These are phyloP conservation scores for Neotragus moschatus DNA, from an alignment of 2,113 vertebrate species.

Conservation along the genomic window DNA sequence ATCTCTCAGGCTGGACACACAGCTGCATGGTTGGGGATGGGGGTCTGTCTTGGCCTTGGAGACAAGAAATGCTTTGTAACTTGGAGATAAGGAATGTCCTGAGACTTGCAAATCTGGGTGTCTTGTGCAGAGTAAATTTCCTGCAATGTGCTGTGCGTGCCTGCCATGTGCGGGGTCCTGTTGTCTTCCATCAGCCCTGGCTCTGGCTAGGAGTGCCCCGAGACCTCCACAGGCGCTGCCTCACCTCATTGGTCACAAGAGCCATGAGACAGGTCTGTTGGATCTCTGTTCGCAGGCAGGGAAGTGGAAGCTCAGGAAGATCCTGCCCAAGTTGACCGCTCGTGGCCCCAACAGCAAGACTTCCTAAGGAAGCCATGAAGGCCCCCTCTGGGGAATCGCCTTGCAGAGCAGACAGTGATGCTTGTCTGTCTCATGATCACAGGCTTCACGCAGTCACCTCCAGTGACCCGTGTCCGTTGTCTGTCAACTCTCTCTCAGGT, in stretches of 20 bases:
- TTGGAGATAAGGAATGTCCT: neutral
- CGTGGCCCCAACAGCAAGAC: rapidly evolving
- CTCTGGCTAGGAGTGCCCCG: neutral
- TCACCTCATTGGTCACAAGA: rapidly evolving
- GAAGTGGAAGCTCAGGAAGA: neutral
- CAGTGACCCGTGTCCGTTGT: neutral
- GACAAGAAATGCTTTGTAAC: neutral
- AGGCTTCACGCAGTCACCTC: neutral
- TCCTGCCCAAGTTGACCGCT: neutral
- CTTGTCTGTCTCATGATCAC: rapidly evolving
- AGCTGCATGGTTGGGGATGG: neutral
- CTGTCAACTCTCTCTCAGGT: rapidly evolving
- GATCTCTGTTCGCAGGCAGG: rapidly evolving
- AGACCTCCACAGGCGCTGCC: rapidly evolving
- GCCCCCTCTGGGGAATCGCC: neutral
- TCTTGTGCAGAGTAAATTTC: too few relatives aligned
- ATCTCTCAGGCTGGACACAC: neutral
- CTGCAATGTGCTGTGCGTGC: rapidly evolving
- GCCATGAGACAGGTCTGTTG: rapidly evolving
- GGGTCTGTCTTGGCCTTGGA: neutral
- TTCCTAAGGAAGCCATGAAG: neutral
- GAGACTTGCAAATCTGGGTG: neutral
- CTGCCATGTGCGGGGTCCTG: rapidly evolving
- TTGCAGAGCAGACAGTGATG: too few relatives aligned
- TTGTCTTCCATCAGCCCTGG: neutral